A percentile compares a stretch with the other conserved stretches of the same genome.
phyloP scores from a whole-genome alignment of 2,888 invertebrate species.

The Macrosoma leucophasiata region DNA sequence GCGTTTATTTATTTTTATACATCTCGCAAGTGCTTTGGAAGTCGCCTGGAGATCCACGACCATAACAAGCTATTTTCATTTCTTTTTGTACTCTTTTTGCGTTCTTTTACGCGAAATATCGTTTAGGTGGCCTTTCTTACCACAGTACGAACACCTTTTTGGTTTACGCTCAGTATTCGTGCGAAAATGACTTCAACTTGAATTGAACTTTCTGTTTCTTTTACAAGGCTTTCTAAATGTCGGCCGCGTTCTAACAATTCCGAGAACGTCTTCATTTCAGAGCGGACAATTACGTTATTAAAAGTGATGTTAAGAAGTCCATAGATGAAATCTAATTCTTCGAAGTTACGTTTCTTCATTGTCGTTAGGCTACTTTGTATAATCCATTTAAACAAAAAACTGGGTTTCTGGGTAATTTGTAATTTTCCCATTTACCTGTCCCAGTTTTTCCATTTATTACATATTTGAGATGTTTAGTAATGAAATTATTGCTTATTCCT shows the following conservation, averaged over 20 bases:
- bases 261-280: too few species aligned
- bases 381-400: too few species aligned
- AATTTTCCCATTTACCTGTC: conserved; percentile 29
- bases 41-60: neutral
- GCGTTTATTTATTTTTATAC: neutral
- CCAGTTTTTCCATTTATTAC: conserved; percentile 8
- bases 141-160: neutral
- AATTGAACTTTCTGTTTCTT: too few species aligned
- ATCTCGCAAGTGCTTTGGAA: neutral
- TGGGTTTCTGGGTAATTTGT: too few species aligned
- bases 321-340: neutral
- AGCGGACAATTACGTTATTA: too few species aligned
- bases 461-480: conserved; percentile 11
- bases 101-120: neutral
- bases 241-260: too few species aligned
- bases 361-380: too few species aligned
- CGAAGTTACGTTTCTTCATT: too few species aligned
- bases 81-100: neutral
- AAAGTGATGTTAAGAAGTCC: too few species aligned
- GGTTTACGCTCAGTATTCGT: too few species aligned
- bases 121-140: neutral
- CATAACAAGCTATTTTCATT: neutral
- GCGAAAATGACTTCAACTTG: too few species aligned
- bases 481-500: conserved; percentile 14
- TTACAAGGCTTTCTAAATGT: too few species aligned